Evolutionary conservation across 2,113 vertebrate species (phyloP).

Genomic region (Ailurus styani): DNA sequence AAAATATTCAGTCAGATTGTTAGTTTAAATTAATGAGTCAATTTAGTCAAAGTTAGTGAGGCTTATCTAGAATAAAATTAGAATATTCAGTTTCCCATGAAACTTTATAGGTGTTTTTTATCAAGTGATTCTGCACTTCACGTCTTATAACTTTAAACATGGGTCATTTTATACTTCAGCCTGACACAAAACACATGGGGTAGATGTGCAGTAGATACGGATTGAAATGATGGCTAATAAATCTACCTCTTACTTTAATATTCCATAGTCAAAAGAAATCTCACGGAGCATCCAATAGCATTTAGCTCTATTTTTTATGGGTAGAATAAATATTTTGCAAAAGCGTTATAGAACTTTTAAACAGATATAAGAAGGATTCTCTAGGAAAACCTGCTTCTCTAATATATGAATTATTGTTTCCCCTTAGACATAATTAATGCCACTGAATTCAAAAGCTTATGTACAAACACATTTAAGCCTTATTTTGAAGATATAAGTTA

Average conservation of each 20-base stretch:
- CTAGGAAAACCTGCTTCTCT: background rate
- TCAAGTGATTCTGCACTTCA: background rate
- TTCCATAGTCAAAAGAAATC: background rate
- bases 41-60: background rate
- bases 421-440: background rate
- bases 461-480: background rate
- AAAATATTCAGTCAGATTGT: background rate
- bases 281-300: background rate
- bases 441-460: background rate
- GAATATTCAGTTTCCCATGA: background rate
- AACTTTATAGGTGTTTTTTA: background rate
- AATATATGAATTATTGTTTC: background rate
- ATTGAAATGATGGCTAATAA: background rate
- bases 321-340: background rate
- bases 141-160: background rate
- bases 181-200: background rate
- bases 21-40: constrained; percentile 15
- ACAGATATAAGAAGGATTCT: background rate
- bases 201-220: background rate
- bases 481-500: background rate
- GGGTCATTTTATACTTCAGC: background rate
- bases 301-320: background rate
- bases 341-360: background rate
- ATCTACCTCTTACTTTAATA: background rate
- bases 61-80: background rate